Conservation (phyloP, 2,113 vertebrate species). For the Ardeotis arabs region DNA sequence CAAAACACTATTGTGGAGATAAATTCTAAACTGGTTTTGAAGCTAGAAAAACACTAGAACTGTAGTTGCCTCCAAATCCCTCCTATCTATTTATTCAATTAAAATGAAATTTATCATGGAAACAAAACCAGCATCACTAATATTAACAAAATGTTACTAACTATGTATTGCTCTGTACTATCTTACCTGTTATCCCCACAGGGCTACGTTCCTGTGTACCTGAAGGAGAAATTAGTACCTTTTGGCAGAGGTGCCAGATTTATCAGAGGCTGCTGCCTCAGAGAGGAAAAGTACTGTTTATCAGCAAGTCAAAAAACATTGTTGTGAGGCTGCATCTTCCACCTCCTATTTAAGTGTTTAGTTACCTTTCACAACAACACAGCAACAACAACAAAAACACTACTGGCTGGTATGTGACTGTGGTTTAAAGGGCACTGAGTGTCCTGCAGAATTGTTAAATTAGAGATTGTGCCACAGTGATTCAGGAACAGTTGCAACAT, state of each 20-base stretch:
- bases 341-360: not conserved
- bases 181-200: not conserved
- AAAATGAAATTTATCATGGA: not conserved
- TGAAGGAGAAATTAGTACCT: not conserved
- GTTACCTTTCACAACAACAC: not conserved
- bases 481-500: not conserved
- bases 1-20: not conserved
- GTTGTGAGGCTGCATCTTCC: not conserved
- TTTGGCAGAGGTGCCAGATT: not conserved
- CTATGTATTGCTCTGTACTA: not conserved
- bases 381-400: not conserved
- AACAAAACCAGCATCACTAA: not conserved
- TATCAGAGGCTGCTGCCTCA: not conserved
- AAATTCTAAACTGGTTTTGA: not conserved
- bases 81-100: not conserved
- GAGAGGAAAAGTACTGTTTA: not conserved
- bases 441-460: not conserved
- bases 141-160: not conserved
- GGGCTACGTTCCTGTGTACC: not conserved
- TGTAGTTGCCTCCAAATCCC: not conserved
- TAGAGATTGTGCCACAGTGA: not conserved
- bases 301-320: not conserved
- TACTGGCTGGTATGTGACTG: not conserved
- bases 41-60: not conserved
- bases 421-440: not conserved